These are phyloP conservation scores for Grus americana DNA, from an alignment of 2,113 vertebrate species.

Conservation along the genomic window DNA sequence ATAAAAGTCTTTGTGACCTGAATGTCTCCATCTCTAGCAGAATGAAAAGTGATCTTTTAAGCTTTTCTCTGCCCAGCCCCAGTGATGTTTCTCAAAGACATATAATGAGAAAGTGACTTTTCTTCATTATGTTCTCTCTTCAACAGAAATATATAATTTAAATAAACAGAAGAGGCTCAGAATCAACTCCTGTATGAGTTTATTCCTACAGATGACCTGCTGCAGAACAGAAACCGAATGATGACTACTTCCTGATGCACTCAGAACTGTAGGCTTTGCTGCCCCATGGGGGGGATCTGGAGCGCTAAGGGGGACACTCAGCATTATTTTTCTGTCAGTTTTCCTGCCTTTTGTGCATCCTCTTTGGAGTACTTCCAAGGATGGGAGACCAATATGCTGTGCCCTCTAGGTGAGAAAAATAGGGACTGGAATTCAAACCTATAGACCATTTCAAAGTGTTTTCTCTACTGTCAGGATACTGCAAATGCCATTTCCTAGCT, in stretches of 20 bases:
- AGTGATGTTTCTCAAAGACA: not conserved
- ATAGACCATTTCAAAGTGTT: conserved; percentile 20
- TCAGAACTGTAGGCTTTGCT: conserved; percentile 59
- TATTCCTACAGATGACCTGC: conserved; percentile 48
- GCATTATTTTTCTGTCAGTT: conserved; percentile 14
- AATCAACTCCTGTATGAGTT: conserved; percentile 24
- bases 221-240: conserved; percentile 45
- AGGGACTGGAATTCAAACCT: conserved; percentile 41
- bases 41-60: not conserved
- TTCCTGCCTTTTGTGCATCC: conserved; percentile 46
- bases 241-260: conserved; percentile 59
- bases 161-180: conserved; percentile 48
- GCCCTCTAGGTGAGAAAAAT: conserved; percentile 25
- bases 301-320: conserved; percentile 29
- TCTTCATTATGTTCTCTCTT: not conserved
- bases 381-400: conserved; percentile 16
- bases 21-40: not conserved
- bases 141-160: conserved; percentile 49
- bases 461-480: conserved; percentile 27
- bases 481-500: conserved; percentile 58
- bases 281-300: not conserved
- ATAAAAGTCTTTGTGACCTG: not conserved
- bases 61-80: not conserved
- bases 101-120: not conserved
- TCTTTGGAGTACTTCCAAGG: conserved; percentile 10